Evolutionary conservation across 1,140 invertebrate genomes (phyloP).

Genomic region (Cotesia chilonis): DNA sequence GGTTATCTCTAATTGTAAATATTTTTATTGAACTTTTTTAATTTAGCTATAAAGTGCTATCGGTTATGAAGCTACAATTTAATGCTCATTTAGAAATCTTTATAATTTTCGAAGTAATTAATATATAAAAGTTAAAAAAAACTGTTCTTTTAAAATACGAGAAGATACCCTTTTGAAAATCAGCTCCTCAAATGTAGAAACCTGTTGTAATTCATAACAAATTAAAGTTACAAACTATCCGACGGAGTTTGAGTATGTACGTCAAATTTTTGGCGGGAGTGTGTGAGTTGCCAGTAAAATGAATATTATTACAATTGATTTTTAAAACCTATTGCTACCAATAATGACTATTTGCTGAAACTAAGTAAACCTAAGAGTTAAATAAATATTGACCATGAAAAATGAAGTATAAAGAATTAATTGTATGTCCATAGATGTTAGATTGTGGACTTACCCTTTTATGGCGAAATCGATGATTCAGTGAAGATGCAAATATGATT

Average conservation of each 20-base stretch:
- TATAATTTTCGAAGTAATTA: too few relatives aligned
- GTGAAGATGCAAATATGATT: constrained; percentile 45
- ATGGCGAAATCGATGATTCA: constrained; percentile 48
- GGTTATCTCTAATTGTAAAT: too few relatives aligned
- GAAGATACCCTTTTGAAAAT: too few relatives aligned
- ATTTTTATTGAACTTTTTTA: too few relatives aligned
- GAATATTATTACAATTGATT: neutral
- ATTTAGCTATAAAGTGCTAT: too few relatives aligned
- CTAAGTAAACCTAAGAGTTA: too few relatives aligned
- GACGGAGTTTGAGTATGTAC: constrained; percentile 49
- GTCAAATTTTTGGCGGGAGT: constrained; percentile 41
- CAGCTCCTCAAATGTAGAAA: too few relatives aligned
- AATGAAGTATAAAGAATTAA: neutral
- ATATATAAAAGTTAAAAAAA: too few relatives aligned
- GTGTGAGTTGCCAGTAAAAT: neutral
- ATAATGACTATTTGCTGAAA: too few relatives aligned
- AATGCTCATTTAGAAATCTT: too few relatives aligned
- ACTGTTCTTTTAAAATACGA: too few relatives aligned
- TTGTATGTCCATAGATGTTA: neutral
- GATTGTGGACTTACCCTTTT: constrained; percentile 40
- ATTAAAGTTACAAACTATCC: constrained; percentile 28
- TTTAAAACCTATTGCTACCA: neutral
- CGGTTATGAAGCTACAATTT: too few relatives aligned
- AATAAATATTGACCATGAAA: neutral
- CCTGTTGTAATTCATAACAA: neutral